Evolutionary conservation across 2,797 vertebrate species (phyloP), one percentile per base, ranked within the genome.

Genomic region (Tokudaia tokunoshimensis): DNA sequence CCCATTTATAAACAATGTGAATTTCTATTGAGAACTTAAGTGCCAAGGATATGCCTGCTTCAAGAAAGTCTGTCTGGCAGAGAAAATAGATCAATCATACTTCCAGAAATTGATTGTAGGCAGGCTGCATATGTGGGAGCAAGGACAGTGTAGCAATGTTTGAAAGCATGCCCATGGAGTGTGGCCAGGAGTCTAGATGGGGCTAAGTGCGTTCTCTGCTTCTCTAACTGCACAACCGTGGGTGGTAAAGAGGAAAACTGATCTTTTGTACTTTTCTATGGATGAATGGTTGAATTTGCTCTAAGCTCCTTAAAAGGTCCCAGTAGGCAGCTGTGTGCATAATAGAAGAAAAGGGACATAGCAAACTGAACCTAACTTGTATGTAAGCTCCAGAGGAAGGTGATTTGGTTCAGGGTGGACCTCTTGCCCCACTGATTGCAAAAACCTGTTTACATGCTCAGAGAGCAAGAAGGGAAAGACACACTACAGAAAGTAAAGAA

Each of bases 211-310:
- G 84, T 72, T 94, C 82, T 91, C 57, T 76, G 29, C 91, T 96
- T 96, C n/a, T 67, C 50, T 92, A 91, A 94, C 61, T 75, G 67
- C 19, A 90, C 78, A 85, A 19, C 76, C 80, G 91, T 89, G 88
- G 75, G 41, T 89, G 88, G 91, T 94, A 94, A 91, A 97, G 67
- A 94, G 81, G 55, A 92, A 78, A 94, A 91, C 67, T 91, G 81
- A 86, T 91, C 79, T 96, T 96, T 95, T 95, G 85, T 97, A 55
- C 74, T 86, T 95, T 91, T 94, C 31, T 92, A 26, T 72, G 94
- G 82, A 91, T 95, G 95, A 97, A 84, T 34, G 75, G 74, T 91
- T 94, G 94, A 94, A 95, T 97, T 97, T 96, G 44, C 67, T 94
- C 86, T 92, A 91, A 94, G 67, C 78, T 81, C 76, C 94, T 88